A percentile compares a stretch with the other conserved stretches of the same genome.
Evolutionary conservation across 2,888 invertebrate species (phyloP).

Genomic region (Zootermopsis nevadensis): DNA sequence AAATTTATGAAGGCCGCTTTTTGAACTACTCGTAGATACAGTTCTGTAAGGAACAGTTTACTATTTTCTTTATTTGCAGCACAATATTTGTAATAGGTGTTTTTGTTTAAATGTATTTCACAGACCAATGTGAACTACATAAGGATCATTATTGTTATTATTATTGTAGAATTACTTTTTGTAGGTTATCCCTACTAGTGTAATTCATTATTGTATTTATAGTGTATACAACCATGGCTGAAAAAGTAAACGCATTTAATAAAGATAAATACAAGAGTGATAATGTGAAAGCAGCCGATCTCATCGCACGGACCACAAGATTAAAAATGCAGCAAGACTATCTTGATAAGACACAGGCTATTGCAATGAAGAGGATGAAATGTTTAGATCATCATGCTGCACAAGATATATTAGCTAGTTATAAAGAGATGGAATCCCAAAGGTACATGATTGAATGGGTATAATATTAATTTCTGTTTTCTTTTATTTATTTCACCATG

Average conservation of each 20-base stretch:
- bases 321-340: conserved; percentile 31
- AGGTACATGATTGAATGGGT: conserved; percentile 1
- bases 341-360: conserved; percentile 14
- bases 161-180: too few relatives aligned
- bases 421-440: conserved; percentile 2
- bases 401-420: neutral
- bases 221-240: neutral
- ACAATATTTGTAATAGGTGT: too few relatives aligned
- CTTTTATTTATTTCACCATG: too few relatives aligned
- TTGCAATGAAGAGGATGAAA: conserved; percentile 12
- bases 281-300: neutral
- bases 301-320: conserved; percentile 1
- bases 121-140: too few relatives aligned
- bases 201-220: too few relatives aligned
- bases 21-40: too few relatives aligned
- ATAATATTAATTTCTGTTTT: neutral
- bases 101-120: too few relatives aligned
- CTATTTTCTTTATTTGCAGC: too few relatives aligned
- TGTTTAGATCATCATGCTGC: conserved; percentile 12
- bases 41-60: too few relatives aligned
- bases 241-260: neutral
- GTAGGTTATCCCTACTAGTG: too few relatives aligned
- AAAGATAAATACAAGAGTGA: neutral
- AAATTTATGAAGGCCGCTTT: too few relatives aligned
- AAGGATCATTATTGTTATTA: too few relatives aligned